Conservation (phyloP, 1,140 invertebrate species). For the Berghia stephanieae region DNA sequence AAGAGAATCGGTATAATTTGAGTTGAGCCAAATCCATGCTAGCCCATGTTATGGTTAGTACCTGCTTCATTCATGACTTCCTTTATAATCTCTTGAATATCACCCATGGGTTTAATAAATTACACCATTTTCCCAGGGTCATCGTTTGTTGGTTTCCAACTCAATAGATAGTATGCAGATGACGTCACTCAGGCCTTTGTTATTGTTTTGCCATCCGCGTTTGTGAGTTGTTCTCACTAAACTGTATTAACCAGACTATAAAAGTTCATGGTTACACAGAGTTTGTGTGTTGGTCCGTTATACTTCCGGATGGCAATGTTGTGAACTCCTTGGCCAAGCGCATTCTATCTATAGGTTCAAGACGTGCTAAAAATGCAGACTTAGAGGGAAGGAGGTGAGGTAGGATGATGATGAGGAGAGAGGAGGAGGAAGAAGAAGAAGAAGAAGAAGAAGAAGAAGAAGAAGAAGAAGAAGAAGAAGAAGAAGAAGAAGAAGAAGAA, state of each 20-base stretch:
- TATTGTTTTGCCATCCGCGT: too few species aligned
- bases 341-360: too few species aligned
- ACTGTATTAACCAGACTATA: too few species aligned
- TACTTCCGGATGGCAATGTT: too few species aligned
- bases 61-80: neutral
- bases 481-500: neutral
- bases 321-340: too few species aligned
- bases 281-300: too few species aligned
- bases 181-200: too few species aligned
- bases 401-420: neutral
- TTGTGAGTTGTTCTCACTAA: too few species aligned
- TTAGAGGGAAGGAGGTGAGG: neutral
- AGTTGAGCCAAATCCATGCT: too few species aligned
- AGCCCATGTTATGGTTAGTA: neutral
- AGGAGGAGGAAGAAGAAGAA: neutral
- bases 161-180: too few species aligned
- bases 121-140: neutral
- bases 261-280: too few species aligned
- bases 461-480: constrained; percentile 16
- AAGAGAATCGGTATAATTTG: too few species aligned
- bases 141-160: neutral
- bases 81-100: neutral
- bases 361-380: neutral
- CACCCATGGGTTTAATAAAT: neutral
- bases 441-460: neutral